Evolutionary conservation across 2,888 invertebrate species (phyloP).

Genomic region (Drosophila longiperda): DNA sequence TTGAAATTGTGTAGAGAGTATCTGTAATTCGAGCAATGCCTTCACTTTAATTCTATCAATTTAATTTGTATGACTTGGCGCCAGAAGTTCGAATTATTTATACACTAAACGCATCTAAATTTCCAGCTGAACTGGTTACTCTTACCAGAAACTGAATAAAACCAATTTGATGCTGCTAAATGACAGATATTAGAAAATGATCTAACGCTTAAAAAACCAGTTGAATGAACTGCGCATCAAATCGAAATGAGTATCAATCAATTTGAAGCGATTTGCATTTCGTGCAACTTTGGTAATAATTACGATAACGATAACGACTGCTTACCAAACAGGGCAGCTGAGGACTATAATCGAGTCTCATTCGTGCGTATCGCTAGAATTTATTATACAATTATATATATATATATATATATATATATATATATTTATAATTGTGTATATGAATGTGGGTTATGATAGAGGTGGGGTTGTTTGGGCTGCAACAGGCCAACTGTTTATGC

Average conservation of each 20-base stretch:
- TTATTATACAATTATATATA: slow-evolving; percentile 25
- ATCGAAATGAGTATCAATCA: slow-evolving; percentile 14
- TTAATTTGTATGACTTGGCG: slow-evolving; percentile 10
- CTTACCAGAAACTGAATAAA: slow-evolving; percentile 1
- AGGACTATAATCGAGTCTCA: slow-evolving; percentile 37
- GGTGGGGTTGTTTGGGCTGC: not conserved
- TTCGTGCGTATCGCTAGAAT: slow-evolving; percentile 54
- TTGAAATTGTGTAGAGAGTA: slow-evolving; percentile 4
- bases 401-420: slow-evolving; percentile 11
- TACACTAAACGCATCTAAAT: not conserved
- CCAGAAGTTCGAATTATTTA: not conserved
- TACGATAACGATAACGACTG: slow-evolving; percentile 44
- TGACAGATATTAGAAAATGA: slow-evolving; percentile 12
- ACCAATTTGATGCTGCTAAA: slow-evolving; percentile 1
- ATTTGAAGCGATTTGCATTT: slow-evolving; percentile 36
- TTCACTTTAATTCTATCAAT: not conserved
- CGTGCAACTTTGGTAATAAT: slow-evolving; percentile 17
- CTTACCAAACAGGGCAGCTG: slow-evolving; percentile 44
- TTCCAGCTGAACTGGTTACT: slow-evolving; percentile 15
- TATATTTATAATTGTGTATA: slow-evolving; percentile 14
- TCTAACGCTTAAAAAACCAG: slow-evolving; percentile 28
- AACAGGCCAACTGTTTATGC: slow-evolving; percentile 7
- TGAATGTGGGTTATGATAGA: not conserved
- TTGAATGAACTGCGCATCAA: slow-evolving; percentile 49
- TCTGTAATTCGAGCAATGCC: not conserved